phyloP scores from a whole-genome alignment of 2,888 invertebrate genomes.

The Cinara cedri region DNA sequence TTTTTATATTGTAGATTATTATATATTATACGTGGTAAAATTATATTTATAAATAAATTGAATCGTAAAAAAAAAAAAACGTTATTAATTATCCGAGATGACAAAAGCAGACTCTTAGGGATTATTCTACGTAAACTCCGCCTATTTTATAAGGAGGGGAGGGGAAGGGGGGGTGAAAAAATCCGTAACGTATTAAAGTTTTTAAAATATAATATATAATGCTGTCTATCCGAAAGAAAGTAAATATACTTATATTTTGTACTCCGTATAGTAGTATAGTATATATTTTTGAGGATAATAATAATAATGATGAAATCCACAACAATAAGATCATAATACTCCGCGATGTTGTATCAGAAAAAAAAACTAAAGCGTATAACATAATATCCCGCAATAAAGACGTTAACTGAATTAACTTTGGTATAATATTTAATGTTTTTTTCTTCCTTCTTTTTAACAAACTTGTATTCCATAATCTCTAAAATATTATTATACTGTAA shows the following conservation, averaged over 20 bases:
- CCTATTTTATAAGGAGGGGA: not conserved
- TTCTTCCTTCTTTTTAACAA: too few species aligned
- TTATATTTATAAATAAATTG: not conserved
- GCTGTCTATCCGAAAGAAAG: not conserved
- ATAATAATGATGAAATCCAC: slow-evolving; percentile 17
- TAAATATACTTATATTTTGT: not conserved
- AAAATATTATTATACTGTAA: too few species aligned
- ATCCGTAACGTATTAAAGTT: slow-evolving; percentile 3
- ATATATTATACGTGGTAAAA: too few species aligned
- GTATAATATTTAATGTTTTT: too few species aligned
- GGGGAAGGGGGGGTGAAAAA: not conserved
- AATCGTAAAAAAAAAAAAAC: not conserved
- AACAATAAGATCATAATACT: slow-evolving; percentile 6
- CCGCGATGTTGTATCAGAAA: not conserved
- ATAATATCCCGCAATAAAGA: not conserved
- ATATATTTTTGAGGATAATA: not conserved
- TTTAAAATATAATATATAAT: not conserved
- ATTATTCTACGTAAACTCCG: not conserved
- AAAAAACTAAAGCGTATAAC: not conserved
- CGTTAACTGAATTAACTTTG: not conserved
- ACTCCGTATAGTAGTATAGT: not conserved
- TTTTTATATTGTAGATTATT: not conserved
- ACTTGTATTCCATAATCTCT: too few species aligned
- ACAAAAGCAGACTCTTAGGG: not conserved
- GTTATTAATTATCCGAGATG: not conserved